A percentile compares a stretch with the other conserved stretches of the same genome.
These are phyloP conservation scores for Grus americana DNA, from an alignment of 2,113 vertebrate species.

Conservation along the genomic window DNA sequence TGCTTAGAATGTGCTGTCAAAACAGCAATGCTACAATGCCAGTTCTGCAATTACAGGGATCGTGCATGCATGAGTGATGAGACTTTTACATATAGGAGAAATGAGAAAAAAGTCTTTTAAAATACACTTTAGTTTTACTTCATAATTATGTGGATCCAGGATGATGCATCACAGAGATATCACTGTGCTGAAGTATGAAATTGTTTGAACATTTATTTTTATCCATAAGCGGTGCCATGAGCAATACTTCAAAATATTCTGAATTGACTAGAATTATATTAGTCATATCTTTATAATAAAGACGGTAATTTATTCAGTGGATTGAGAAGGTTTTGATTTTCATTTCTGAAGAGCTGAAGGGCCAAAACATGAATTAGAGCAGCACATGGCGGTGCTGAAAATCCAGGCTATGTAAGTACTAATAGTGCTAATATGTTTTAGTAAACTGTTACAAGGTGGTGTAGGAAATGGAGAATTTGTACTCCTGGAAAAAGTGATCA, in stretches of 20 bases:
- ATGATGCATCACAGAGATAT: conserved; percentile 14
- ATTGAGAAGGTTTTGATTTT: conserved; percentile 20
- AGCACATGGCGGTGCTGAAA: background rate
- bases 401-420: background rate
- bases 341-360: conserved; percentile 1
- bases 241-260: background rate
- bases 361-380: background rate
- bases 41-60: background rate
- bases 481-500: background rate
- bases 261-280: conserved; percentile 25
- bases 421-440: background rate
- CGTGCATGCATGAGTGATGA: background rate
- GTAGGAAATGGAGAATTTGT: background rate
- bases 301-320: conserved; percentile 5
- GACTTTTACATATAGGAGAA: background rate
- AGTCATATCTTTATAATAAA: conserved; percentile 7
- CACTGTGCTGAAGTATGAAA: background rate
- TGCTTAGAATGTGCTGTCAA: background rate
- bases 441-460: background rate
- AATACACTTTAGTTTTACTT: conserved; percentile 19
- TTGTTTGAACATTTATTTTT: conserved; percentile 50
- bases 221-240: background rate
- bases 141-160: background rate
- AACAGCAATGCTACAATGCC: background rate
- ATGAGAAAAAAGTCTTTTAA: conserved; percentile 28